Conservation (phyloP, 2,797 vertebrate genomes). For the Chromis chromis region DNA sequence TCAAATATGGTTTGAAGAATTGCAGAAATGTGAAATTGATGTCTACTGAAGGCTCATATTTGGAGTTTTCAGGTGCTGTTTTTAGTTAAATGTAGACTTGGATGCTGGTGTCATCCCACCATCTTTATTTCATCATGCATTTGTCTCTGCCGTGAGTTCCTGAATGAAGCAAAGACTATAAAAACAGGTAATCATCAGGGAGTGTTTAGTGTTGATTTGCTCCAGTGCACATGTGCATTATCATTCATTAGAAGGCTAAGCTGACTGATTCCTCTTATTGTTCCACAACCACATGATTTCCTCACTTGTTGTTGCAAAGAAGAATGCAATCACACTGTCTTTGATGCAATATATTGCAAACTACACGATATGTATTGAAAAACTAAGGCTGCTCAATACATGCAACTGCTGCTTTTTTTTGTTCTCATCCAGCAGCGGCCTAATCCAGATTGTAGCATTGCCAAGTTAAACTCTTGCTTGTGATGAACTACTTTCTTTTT, state of each 20-base stretch:
- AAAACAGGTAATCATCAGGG: constrained; percentile 17
- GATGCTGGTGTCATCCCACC: too few species aligned
- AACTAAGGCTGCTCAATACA: too few species aligned
- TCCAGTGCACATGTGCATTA: constrained; percentile 13
- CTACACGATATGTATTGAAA: too few species aligned
- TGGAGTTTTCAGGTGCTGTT: too few species aligned
- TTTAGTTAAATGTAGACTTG: too few species aligned
- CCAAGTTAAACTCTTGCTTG: not conserved
- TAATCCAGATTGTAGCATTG: not conserved
- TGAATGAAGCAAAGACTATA: constrained; percentile 12
- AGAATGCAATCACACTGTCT: not conserved
- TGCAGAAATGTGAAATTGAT: too few species aligned
- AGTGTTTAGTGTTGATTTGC: constrained; percentile 20
- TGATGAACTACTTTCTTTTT: constrained; percentile 25
- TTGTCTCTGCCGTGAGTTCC: constrained; percentile 11
- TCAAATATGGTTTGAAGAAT: too few species aligned
- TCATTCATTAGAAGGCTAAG: not conserved
- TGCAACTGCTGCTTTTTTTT: too few species aligned
- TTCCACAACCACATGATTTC: constrained; percentile 5
- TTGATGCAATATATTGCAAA: not conserved
- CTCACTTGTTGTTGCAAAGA: not conserved
- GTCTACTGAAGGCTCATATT: too few species aligned
- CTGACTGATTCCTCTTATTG: not conserved
- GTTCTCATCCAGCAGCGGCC: not conserved
- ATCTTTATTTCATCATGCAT: not conserved